These are phyloP conservation scores for Chamaea fasciata DNA, from an alignment of 2,113 vertebrate species.

Conservation along the genomic window DNA sequence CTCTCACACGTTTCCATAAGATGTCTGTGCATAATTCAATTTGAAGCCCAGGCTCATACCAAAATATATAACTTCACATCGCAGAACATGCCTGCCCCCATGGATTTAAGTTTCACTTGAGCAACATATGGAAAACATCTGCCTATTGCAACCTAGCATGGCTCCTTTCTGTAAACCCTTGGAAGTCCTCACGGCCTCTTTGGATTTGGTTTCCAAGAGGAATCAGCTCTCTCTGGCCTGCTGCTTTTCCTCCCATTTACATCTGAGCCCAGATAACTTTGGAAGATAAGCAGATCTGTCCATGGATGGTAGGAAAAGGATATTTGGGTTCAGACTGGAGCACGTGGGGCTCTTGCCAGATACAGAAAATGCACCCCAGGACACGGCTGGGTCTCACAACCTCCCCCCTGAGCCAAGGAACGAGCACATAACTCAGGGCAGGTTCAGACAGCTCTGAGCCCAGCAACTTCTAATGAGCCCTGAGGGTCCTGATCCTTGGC, in stretches of 20 bases:
- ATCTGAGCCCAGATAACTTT: not conserved
- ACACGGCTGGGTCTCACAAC: not conserved
- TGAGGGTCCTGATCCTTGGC: not conserved
- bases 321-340: not conserved
- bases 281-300: conserved; percentile 1
- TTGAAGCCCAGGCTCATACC: conserved; percentile 58
- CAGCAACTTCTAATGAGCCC: not conserved
- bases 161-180: conserved; percentile 34
- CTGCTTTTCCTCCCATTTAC: conserved; percentile 49
- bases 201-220: conserved; percentile 52
- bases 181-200: conserved; percentile 31
- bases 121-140: conserved; percentile 73
- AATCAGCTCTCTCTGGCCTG: conserved; percentile 13
- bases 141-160: conserved; percentile 39
- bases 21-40: conserved; percentile 51
- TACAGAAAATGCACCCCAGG: not conserved
- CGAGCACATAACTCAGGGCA: not conserved
- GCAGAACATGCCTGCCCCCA: conserved; percentile 14
- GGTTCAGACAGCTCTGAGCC: not conserved
- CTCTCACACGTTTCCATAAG: conserved; percentile 43
- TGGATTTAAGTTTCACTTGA: conserved; percentile 53
- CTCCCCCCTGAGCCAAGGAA: not conserved
- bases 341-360: not conserved
- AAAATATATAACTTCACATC: conserved; percentile 27
- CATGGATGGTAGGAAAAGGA: not conserved